These are phyloP conservation scores for Autographa pulchrina DNA, from an alignment of 2,888 invertebrate genomes.

Conservation along the genomic window DNA sequence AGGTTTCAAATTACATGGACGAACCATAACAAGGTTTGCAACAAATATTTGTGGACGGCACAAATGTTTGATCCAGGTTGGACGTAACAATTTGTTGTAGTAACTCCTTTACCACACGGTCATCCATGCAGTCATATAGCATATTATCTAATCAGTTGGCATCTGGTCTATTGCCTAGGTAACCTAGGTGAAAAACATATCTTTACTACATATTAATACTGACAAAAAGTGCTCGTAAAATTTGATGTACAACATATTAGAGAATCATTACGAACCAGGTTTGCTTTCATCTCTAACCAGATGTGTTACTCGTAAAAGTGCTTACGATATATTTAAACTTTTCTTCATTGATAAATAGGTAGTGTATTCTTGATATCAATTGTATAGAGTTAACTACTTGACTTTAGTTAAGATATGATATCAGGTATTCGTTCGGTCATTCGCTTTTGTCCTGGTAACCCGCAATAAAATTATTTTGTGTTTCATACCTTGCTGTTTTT, in stretches of 20 bases:
- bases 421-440: not conserved
- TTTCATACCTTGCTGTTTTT: too few species aligned
- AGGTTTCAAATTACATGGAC: too few species aligned
- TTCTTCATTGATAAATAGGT: conserved; percentile 23
- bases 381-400: not conserved
- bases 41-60: too few species aligned
- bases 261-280: conserved; percentile 34
- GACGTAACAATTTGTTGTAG: too few species aligned
- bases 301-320: conserved; percentile 30
- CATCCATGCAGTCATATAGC: too few species aligned
- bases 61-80: too few species aligned
- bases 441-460: too few species aligned
- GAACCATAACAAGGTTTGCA: too few species aligned
- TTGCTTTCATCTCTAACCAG: conserved; percentile 48
- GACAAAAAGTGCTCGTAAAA: conserved; percentile 24
- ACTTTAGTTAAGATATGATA: not conserved
- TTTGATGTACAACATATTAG: conserved; percentile 39
- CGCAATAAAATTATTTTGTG: too few species aligned
- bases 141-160: not conserved
- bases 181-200: not conserved
- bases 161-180: not conserved
- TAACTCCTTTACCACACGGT: too few species aligned
- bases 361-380: not conserved
- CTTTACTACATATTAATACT: conserved; percentile 23
- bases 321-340: conserved; percentile 10